Evolutionary conservation across 2,113 vertebrate species (phyloP).

Genomic region (Regulus satrapa): DNA sequence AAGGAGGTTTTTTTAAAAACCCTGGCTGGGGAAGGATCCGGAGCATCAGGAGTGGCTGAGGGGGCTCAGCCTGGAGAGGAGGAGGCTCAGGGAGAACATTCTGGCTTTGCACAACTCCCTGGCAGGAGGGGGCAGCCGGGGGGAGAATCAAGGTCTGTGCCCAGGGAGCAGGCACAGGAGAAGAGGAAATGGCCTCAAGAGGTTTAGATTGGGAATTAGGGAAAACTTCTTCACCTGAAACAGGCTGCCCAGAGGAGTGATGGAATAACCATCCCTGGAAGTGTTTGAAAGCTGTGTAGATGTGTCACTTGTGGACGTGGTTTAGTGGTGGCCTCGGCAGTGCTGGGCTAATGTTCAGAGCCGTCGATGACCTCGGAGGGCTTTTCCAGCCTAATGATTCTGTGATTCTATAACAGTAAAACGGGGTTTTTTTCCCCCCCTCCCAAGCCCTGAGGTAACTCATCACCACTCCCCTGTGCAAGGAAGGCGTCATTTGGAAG

Average conservation of each 20-base stretch:
- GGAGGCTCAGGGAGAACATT: neutral
- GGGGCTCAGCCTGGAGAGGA: neutral
- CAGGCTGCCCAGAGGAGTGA: neutral
- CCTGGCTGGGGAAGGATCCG: neutral
- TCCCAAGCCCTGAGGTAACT: neutral
- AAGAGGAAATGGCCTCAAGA: too few species aligned
- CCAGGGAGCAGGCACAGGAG: neutral
- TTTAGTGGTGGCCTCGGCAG: neutral
- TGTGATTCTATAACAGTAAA: too few species aligned
- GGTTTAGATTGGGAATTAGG: too few species aligned
- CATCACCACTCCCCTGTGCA: neutral
- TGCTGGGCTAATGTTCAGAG: neutral
- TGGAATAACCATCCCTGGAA: neutral
- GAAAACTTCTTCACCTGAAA: neutral
- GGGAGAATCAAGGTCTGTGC: fast-evolving
- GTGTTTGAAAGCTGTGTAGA: neutral
- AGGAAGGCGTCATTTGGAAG: neutral
- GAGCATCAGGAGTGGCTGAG: fast-evolving
- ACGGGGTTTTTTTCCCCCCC: neutral
- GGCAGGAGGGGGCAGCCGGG: neutral
- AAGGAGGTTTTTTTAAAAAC: neutral
- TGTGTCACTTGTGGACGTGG: neutral
- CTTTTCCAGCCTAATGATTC: neutral
- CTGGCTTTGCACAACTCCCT: neutral
- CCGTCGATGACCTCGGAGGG: neutral